Base-by-base conservation (phyloP, 2,888 invertebrate genomes). In the Ophraella communa region DNA sequence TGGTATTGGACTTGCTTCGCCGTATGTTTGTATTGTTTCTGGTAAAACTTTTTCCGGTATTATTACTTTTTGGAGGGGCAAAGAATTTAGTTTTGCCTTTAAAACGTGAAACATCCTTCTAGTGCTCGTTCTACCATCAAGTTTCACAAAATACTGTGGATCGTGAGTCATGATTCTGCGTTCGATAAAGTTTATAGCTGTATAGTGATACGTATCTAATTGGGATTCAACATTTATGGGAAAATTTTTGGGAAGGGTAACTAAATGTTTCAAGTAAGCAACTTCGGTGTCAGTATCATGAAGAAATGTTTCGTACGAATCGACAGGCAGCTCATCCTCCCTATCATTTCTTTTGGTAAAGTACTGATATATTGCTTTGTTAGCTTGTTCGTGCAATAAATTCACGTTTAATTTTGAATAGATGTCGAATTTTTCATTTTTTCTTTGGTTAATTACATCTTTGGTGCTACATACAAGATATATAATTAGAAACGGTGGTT, bases 71-170 rank as follows among this genome's bases (percentile, higher is more conserved):
- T 79, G 80, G 11, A 82, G 47, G 2, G 82, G 81, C 30, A 83
- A 70, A 18, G 77, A 73, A 56, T 77, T 72, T 21, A 88, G 76
- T 69, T 81, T 83, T 68, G 84, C 79, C 67, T 80, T 79, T 44
- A 88, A 68, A 30, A 84, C 79, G 68, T 85, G 73, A 72, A 88
- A 82, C 84, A 87, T 85, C 70, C 84, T 79, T 47, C 80, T 75
- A 17, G 80, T 70, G 21, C 84, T 76, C 33, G 81, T 79, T 30
- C 88, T 81, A 1, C 86, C 88, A 77, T 89, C 88, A 49, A 89
- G 74, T 79, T 85, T 86, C 24, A 89, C 81, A 42, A 87, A 81
- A 74, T 81, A 79, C 71, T 86, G 84, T 1, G 87, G 85, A 73
- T 87, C 81, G 74, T 84, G 86, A 18, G 83, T 79, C 57, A 85